phyloP scores from a whole-genome alignment of 2,113 vertebrate genomes.

The Lampris incognitus region DNA sequence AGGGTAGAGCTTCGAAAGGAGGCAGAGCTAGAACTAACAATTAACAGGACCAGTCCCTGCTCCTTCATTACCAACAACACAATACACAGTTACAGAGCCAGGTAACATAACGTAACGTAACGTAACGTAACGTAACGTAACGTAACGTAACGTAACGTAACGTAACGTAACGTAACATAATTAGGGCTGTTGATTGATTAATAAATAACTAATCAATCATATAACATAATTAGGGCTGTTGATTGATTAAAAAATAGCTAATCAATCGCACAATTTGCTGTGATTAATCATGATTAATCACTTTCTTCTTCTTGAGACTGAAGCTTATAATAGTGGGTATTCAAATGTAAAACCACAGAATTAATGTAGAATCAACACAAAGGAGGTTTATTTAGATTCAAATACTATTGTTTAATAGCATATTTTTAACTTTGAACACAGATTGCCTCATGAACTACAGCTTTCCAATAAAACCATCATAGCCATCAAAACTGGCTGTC shows the following conservation, averaged over 20 bases:
- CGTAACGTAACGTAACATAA: neutral
- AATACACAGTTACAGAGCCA: constrained; percentile 81
- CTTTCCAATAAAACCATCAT: too few relatives aligned
- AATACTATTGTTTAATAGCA: too few relatives aligned
- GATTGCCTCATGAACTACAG: too few relatives aligned
- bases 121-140: neutral
- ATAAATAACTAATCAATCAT: neutral
- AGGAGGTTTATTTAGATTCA: too few relatives aligned
- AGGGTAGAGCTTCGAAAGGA: constrained; percentile 81
- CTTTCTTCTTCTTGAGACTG: too few relatives aligned
- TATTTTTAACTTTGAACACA: too few relatives aligned
- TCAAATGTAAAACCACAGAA: too few relatives aligned
- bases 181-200: too few relatives aligned
- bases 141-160: neutral
- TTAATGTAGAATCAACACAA: too few relatives aligned
- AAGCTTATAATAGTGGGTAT: too few relatives aligned
- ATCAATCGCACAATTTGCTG: neutral
- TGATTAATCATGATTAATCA: too few relatives aligned
- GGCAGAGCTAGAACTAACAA: constrained; percentile 79
- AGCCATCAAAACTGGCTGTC: too few relatives aligned
- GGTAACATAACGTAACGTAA: constrained; percentile 60
- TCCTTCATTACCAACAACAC: constrained; percentile 81
- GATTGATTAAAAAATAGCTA: neutral
- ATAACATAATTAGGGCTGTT: neutral
- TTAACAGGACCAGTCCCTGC: constrained; percentile 83